These are phyloP conservation scores for Lagorchestes hirsutus DNA, from an alignment of 2,797 vertebrate species.

Conservation along the genomic window DNA sequence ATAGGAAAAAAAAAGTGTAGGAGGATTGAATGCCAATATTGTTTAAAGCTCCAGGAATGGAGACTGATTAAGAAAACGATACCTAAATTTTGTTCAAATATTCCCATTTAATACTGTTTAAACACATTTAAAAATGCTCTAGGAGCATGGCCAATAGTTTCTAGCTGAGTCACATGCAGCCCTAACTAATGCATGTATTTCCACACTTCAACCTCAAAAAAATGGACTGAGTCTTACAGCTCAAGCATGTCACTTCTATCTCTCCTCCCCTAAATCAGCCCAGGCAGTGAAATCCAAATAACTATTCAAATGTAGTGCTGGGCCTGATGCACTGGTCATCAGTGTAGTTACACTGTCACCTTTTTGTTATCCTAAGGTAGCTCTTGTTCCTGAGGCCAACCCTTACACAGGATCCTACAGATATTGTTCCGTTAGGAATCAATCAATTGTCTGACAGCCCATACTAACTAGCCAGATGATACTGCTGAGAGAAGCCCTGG, in stretches of 20 bases:
- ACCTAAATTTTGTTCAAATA: conserved; percentile 17
- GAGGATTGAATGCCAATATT: not conserved
- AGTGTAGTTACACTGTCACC: not conserved
- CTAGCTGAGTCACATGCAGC: not conserved
- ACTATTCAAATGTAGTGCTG: not conserved
- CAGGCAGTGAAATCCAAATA: not conserved
- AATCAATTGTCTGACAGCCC: not conserved
- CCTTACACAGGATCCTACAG: not conserved
- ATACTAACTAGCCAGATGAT: not conserved
- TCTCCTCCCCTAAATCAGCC: not conserved
- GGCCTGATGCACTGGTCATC: not conserved
- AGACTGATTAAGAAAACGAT: not conserved
- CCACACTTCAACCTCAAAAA: not conserved
- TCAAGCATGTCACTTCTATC: not conserved
- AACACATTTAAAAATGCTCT: not conserved
- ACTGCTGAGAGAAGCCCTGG: not conserved
- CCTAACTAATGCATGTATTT: not conserved
- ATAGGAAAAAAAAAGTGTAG: not conserved
- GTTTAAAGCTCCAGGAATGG: conserved; percentile 6
- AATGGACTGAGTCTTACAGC: not conserved
- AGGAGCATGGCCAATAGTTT: not conserved
- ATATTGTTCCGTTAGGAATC: not conserved
- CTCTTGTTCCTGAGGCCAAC: not conserved
- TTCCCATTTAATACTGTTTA: not conserved
- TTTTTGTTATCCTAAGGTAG: not conserved